Percentiles rank a stretch among this genome's conserved stretches.
phyloP scores from a whole-genome alignment of 2,888 invertebrate species.

The Ormyrus pomaceus region DNA sequence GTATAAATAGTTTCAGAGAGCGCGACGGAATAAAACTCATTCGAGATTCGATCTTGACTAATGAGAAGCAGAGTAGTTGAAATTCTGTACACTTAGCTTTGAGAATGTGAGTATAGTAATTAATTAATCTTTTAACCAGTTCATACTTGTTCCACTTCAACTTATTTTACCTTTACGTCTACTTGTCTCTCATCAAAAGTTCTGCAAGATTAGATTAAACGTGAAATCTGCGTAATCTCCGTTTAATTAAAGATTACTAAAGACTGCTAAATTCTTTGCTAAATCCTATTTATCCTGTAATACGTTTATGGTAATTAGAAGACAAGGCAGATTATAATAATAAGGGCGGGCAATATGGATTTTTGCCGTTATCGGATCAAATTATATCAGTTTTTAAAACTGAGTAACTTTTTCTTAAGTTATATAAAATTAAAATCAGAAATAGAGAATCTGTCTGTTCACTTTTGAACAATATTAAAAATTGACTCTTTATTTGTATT shows the following conservation, averaged over 20 bases:
- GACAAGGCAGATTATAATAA: too few relatives aligned
- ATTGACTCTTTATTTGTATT: too few relatives aligned
- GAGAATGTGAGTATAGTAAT: slow-evolving; percentile 34
- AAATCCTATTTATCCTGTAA: background rate
- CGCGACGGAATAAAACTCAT: slow-evolving; percentile 3
- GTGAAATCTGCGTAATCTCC: slow-evolving; percentile 47
- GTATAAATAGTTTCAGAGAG: slow-evolving; percentile 15
- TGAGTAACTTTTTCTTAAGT: too few relatives aligned
- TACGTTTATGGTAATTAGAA: too few relatives aligned
- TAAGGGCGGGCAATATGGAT: too few relatives aligned
- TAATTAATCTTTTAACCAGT: slow-evolving; percentile 49
- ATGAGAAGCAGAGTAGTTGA: background rate
- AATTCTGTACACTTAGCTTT: background rate
- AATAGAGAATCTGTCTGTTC: too few relatives aligned
- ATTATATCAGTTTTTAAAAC: too few relatives aligned
- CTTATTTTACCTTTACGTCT: slow-evolving; percentile 37
- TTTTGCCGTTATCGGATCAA: too few relatives aligned
- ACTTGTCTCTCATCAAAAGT: slow-evolving; percentile 25
- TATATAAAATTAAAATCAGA: too few relatives aligned
- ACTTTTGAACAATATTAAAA: too few relatives aligned
- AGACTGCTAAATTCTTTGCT: slow-evolving; percentile 30
- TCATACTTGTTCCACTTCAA: slow-evolving; percentile 48
- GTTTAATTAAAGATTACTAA: slow-evolving; percentile 50
- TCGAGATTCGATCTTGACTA: slow-evolving; percentile 32
- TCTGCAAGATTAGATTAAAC: slow-evolving; percentile 48